Conservation (phyloP, 2,888 invertebrate genomes). For the Druceiella hillmani region DNA sequence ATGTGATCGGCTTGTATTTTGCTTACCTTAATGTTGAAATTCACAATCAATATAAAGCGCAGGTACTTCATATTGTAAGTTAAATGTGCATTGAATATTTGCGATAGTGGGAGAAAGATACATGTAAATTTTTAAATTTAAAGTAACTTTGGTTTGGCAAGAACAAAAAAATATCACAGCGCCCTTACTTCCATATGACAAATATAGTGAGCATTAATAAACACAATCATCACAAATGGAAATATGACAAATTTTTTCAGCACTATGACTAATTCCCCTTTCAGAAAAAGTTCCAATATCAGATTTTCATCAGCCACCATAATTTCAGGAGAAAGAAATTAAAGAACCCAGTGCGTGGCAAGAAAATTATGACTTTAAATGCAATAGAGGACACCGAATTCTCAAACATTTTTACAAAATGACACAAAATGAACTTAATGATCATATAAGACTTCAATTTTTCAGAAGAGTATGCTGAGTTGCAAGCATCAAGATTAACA, state of each 20-base stretch:
- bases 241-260: too few relatives aligned
- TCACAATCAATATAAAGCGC: conserved; percentile 14
- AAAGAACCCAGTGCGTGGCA: too few relatives aligned
- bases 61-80: conserved; percentile 12
- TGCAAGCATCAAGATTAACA: conserved; percentile 21
- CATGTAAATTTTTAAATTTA: conserved; percentile 12
- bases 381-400: too few relatives aligned
- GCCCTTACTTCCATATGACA: conserved; percentile 15
- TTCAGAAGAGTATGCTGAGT: conserved; percentile 22
- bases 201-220: too few relatives aligned
- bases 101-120: conserved; percentile 14
- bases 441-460: conserved; percentile 22
- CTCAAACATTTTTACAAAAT: too few relatives aligned
- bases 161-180: conserved; percentile 16
- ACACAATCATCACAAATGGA: conserved; percentile 12
- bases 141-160: conserved; percentile 14
- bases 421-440: too few relatives aligned
- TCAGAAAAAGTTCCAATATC: conserved; percentile 14
- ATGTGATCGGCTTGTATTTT: conserved; percentile 10
- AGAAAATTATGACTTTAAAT: too few relatives aligned
- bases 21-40: conserved; percentile 12
- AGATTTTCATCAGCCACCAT: conserved; percentile 9
- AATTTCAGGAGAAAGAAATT: too few relatives aligned
- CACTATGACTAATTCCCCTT: conserved; percentile 12
- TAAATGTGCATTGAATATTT: conserved; percentile 13